Evolutionary conservation across 2,888 invertebrate species (phyloP).

Genomic region (Acrobasis repandana): DNA sequence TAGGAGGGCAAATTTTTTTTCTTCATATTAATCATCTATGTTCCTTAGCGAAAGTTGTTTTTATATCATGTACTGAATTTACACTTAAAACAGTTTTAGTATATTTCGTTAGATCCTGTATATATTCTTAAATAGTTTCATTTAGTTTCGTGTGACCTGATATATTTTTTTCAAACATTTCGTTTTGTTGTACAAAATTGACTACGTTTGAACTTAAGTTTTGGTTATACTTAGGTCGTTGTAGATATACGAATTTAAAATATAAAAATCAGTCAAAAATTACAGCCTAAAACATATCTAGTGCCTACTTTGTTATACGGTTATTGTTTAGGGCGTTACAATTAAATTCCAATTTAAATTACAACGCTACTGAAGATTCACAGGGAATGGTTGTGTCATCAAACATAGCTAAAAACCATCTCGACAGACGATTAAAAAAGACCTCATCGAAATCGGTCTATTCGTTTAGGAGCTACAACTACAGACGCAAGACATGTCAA

Average conservation of each 20-base stretch:
- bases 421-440: too few relatives aligned
- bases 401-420: too few relatives aligned
- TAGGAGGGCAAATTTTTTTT: too few relatives aligned
- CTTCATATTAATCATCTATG: too few relatives aligned
- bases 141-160: not conserved
- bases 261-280: not conserved
- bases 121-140: not conserved
- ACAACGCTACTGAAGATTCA: constrained; percentile 2
- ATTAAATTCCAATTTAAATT: not conserved
- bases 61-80: not conserved
- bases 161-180: not conserved
- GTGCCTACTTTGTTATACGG: constrained; percentile 8
- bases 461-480: too few relatives aligned
- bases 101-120: not conserved
- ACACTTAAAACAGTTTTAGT: not conserved
- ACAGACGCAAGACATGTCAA: too few relatives aligned
- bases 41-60: too few relatives aligned
- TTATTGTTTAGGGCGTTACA: constrained; percentile 5
- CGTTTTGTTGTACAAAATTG: not conserved
- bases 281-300: constrained; percentile 7
- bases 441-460: too few relatives aligned
- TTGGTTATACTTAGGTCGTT: too few relatives aligned
- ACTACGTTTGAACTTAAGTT: too few relatives aligned
- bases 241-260: too few relatives aligned
- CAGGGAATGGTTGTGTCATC: not conserved